Evolutionary conservation across 2,113 vertebrate species (phyloP), one percentile per base, ranked within the genome.

Genomic region (Suricata suricatta): DNA sequence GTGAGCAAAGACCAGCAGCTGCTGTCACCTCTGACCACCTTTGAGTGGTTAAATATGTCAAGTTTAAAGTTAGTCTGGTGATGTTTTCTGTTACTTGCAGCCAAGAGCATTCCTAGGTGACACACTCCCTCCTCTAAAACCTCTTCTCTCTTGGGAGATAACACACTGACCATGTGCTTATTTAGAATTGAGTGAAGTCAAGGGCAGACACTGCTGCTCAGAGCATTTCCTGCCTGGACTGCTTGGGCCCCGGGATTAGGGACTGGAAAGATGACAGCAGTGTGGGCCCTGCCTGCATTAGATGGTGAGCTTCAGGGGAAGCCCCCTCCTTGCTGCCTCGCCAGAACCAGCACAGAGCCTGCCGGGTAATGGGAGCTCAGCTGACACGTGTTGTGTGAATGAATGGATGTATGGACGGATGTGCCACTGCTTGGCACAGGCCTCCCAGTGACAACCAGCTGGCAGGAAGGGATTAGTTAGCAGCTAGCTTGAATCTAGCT

Each of bases 321-420:
- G n/a, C 33, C 27, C 60, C 60, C 27, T 93, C 64, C 13, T 52
- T 50, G 50, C 86, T 44, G 86, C 80, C 71, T 71, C 57, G 27
- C 15, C 41, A 38, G 69, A 33, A 29, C 54, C 60, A 69, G 80
- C 35, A 82, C 69, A 90, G 85, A 91, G 86, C 52, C 44, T 63
- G 71, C 52, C 52, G 4, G 23, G 63, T 1, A 41, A 33, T 0
- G 47, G 0, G 44, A 88, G 69, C 76, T 84, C 68, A n/a, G 94
- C 74, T 44, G 81, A 88, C 88, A 35, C 0, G 13, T 29, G n/a
- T 54, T 82, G 19, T 83, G 77, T 60, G 94, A 97, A 84, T 83
- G 74, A 74, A 94, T 81, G 83, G 80, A 81, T 64, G 84, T 66
- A 90, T 76, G 83, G 80, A 81, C 57, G 84, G 66, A 90, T 95